Evolutionary conservation across 2,888 invertebrate species (phyloP).

Genomic region (Ligdia adustata): DNA sequence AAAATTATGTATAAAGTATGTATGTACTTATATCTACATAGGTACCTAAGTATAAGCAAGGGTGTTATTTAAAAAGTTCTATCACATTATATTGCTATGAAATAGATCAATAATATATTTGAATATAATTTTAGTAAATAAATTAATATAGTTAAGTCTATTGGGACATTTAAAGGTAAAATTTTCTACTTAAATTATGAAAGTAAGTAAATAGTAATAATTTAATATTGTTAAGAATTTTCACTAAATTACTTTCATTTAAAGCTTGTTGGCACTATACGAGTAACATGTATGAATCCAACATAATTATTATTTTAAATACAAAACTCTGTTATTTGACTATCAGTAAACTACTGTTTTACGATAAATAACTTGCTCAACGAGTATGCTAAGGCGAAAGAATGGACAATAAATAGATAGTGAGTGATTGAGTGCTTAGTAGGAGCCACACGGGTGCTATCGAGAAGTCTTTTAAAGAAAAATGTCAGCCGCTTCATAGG

Average conservation of each 20-base stretch:
- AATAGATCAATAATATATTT: slow-evolving; percentile 9
- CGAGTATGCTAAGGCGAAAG: no score
- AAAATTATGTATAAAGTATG: no score
- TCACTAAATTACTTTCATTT: slow-evolving; percentile 17
- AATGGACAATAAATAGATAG: no score
- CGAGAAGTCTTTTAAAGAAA: no score
- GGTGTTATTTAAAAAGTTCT: neutral
- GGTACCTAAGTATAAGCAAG: slow-evolving; percentile 5
- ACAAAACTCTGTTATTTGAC: no score
- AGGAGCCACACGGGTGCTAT: no score
- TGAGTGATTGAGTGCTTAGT: no score
- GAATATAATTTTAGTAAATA: slow-evolving; percentile 13
- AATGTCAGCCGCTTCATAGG: no score
- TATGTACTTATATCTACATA: no score
- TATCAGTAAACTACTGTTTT: no score
- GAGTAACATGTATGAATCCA: neutral
- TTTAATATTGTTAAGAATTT: slow-evolving; percentile 6
- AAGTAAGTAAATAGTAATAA: slow-evolving; percentile 17
- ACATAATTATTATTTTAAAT: neutral
- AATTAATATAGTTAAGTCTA: slow-evolving; percentile 6
- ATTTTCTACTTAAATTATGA: slow-evolving; percentile 21
- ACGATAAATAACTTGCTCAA: no score
- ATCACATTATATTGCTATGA: slow-evolving; percentile 7
- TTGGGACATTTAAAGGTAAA: slow-evolving; percentile 22
- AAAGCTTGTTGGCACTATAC: slow-evolving; percentile 20